Evolutionary conservation across 2,113 vertebrate species (phyloP).

Genomic region (Okapia johnstoni): DNA sequence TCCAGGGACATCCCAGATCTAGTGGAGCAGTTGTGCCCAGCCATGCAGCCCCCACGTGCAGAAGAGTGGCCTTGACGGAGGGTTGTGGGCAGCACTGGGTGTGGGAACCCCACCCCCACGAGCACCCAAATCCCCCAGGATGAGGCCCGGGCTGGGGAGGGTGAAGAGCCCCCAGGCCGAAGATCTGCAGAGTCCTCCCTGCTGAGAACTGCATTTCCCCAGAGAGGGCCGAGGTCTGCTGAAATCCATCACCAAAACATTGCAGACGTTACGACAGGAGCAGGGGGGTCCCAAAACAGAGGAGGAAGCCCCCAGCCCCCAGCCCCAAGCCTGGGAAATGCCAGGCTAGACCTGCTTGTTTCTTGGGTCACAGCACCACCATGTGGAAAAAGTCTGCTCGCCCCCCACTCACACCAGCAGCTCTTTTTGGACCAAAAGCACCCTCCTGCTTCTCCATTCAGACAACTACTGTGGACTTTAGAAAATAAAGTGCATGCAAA

Average conservation of each 20-base stretch:
- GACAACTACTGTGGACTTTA: neutral
- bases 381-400: neutral
- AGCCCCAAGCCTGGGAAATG: neutral
- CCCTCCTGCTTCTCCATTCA: neutral
- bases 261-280: neutral
- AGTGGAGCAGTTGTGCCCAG: neutral
- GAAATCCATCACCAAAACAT: neutral
- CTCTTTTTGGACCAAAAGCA: neutral
- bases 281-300: neutral
- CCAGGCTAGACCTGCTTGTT: neutral
- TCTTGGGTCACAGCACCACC: neutral
- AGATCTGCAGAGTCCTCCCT: neutral
- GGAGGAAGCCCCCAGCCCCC: neutral
- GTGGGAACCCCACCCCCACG: neutral
- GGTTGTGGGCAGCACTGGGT: neutral
- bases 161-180: neutral
- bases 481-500: neutral
- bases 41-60: neutral
- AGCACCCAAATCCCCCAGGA: neutral
- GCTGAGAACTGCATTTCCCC: neutral
- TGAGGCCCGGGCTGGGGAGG: accelerated
- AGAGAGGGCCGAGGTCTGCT: neutral
- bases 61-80: neutral
- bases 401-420: neutral
- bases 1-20: neutral